Conservation (phyloP, 2,797 vertebrate genomes). For the Sebastes oblongus region DNA sequence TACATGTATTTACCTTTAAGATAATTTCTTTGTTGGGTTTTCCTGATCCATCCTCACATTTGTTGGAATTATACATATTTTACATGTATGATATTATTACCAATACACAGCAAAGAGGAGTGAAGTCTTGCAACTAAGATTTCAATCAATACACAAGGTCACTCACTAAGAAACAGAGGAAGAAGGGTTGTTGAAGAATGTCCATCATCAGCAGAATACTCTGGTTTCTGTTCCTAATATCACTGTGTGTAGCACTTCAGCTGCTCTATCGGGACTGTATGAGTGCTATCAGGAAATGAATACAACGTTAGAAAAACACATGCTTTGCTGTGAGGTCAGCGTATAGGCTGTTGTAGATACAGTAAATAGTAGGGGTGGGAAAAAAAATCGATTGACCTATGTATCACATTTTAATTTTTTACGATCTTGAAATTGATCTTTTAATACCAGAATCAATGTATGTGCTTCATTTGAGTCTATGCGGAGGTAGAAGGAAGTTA, state of each 20-base stretch:
- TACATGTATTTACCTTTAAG: not conserved
- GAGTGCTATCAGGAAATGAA: conserved; percentile 8
- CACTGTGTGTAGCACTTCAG: not conserved
- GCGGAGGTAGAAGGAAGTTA: too few relatives aligned
- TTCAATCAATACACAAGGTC: not conserved
- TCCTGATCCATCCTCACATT: not conserved
- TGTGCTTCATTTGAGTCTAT: too few relatives aligned
- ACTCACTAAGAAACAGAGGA: not conserved
- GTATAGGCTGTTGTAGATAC: not conserved
- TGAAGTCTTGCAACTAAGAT: not conserved
- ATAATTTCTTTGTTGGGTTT: not conserved
- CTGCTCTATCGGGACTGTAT: not conserved
- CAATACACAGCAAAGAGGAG: not conserved
- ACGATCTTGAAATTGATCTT: too few relatives aligned
- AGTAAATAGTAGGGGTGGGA: too few relatives aligned
- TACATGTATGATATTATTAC: not conserved
- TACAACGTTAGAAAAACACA: not conserved
- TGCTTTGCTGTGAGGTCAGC: conserved; percentile 4
- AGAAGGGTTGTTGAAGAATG: conserved; percentile 11
- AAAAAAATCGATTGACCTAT: too few relatives aligned
- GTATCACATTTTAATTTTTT: too few relatives aligned
- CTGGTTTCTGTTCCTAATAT: conserved; percentile 16
- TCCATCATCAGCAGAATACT: conserved; percentile 25
- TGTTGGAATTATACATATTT: not conserved
- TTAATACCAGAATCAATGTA: too few relatives aligned